Evolutionary conservation across 1,140 invertebrate genomes (phyloP), one percentile per base, ranked within the genome.

Genomic region (Monomorium pharaonis): DNA sequence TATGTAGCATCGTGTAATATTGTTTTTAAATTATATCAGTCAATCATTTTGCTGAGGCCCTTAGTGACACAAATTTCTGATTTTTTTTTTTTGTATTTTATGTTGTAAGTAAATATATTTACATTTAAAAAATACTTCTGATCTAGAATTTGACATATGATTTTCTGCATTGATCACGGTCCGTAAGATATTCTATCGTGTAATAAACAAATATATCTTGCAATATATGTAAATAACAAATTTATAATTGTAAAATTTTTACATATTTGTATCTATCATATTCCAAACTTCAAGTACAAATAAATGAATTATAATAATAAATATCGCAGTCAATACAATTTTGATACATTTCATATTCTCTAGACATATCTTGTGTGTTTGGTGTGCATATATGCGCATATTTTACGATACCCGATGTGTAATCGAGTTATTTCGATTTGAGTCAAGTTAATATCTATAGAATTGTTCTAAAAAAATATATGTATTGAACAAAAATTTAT

Each of bases 201-300:
- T 72, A 62, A 83, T 60, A 47, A 72, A 58, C 3, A 72, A 51
- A 51, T 37, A 16, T 7, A 37, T 16, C 16, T 62, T 77, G 6
- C 18, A 37, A 63, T 63, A n/a, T 58, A 37, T 47, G 27, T 72
- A 72, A 72, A 83, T 83, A 49, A 78, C 30, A 12, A 56, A 70
- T 81, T 37, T 83, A 47, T 83, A 83, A 81, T 81, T 58, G 18
- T 83, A 72, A n/a, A 80, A 56, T 42, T 30, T 72, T 83, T 72
- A 83, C n/a, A 33, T 1, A 27, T 72, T 83, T 58, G 14, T 83
- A 72, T 12, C 24, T 81, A 72, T 30, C 10, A 3, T 83, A 47
- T 7, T n/a, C 18, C 7, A 58, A 0, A 44, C 18, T 67, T 37
- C 51, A 83, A 72, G 37, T 81, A 70, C 24, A 81, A 58, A 69